Evolutionary conservation across 1,140 invertebrate species (phyloP).

Genomic region (Dryas iulia): DNA sequence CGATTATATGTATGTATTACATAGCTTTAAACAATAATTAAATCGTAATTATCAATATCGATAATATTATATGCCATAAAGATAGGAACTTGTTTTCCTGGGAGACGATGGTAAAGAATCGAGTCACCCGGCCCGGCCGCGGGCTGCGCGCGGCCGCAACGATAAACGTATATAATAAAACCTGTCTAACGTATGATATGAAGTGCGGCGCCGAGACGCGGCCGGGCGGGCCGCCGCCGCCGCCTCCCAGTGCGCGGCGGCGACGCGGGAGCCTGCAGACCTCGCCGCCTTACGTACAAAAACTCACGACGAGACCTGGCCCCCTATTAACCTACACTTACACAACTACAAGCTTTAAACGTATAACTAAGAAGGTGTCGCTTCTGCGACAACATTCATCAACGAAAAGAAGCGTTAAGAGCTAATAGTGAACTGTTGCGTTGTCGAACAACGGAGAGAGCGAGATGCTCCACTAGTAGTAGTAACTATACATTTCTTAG

Average conservation of each 20-base stretch:
- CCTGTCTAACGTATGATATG: constrained; percentile 80
- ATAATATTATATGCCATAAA: constrained; percentile 82
- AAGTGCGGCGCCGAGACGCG: constrained; percentile 55
- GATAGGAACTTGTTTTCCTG: constrained; percentile 86
- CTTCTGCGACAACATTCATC: constrained; percentile 60
- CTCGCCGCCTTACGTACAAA: constrained; percentile 37
- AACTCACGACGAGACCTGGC: constrained; percentile 47
- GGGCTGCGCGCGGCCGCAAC: constrained; percentile 59
- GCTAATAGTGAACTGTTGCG: constrained; percentile 80
- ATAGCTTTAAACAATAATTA: constrained; percentile 82
- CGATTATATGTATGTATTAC: constrained; percentile 82
- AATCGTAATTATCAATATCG: constrained; percentile 82
- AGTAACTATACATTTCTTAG: constrained; percentile 79
- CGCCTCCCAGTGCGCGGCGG: constrained; percentile 77
- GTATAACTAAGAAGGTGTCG: constrained; percentile 74
- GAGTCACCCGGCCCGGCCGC: constrained; percentile 62
- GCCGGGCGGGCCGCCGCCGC: constrained; percentile 64
- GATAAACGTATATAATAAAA: constrained; percentile 78
- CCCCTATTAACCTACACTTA: constrained; percentile 73
- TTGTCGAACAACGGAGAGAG: constrained; percentile 78
- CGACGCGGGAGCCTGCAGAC: constrained; percentile 47
- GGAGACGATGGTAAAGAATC: constrained; percentile 76
- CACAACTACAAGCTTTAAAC: constrained; percentile 76
- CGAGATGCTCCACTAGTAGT: constrained; percentile 63
- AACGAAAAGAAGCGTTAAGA: constrained; percentile 79